Percentiles rank a stretch among this genome's conserved stretches.
These are phyloP conservation scores for Phytoseiulus persimilis DNA, from an alignment of 2,888 invertebrate species.

Conservation along the genomic window DNA sequence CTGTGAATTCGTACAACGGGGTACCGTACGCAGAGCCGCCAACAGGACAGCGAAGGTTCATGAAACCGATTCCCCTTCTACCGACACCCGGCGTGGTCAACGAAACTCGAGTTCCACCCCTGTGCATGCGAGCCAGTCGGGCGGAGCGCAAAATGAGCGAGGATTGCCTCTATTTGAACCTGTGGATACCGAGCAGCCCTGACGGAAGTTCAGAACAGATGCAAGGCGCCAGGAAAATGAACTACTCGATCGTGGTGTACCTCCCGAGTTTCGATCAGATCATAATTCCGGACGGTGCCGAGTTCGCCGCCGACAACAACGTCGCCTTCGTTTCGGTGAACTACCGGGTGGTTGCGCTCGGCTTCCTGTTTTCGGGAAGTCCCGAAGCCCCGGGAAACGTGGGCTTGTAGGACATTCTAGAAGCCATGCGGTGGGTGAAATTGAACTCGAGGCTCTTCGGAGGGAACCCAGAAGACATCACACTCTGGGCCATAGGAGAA, in stretches of 20 bases:
- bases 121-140: conserved; percentile 15
- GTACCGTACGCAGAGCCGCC: conserved; percentile 31
- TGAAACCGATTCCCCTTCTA: conserved; percentile 32
- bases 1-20: background rate
- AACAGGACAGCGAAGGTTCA: conserved; percentile 22
- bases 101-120: background rate
- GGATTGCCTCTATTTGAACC: conserved; percentile 26
- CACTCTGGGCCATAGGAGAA: conserved; percentile 47
- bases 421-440: conserved; percentile 48
- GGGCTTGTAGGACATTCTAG: conserved; percentile 47
- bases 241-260: conserved; percentile 13
- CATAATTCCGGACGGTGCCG: conserved; percentile 52
- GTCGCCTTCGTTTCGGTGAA: conserved; percentile 55
- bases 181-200: conserved; percentile 25
- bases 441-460: conserved; percentile 46
- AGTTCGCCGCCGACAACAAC: conserved; percentile 52
- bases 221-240: background rate
- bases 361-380: conserved; percentile 48
- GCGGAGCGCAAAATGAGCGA: conserved; percentile 26
- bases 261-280: conserved; percentile 22
- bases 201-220: background rate
- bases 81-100: conserved; percentile 18
- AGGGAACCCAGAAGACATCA: conserved; percentile 47
- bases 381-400: conserved; percentile 47
- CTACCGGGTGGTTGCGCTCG: conserved; percentile 52